Percentiles rank a stretch among this genome's conserved stretches.
phyloP scores from a whole-genome alignment of 2,888 invertebrate genomes.

The Caenorhabditis sulstoni region DNA sequence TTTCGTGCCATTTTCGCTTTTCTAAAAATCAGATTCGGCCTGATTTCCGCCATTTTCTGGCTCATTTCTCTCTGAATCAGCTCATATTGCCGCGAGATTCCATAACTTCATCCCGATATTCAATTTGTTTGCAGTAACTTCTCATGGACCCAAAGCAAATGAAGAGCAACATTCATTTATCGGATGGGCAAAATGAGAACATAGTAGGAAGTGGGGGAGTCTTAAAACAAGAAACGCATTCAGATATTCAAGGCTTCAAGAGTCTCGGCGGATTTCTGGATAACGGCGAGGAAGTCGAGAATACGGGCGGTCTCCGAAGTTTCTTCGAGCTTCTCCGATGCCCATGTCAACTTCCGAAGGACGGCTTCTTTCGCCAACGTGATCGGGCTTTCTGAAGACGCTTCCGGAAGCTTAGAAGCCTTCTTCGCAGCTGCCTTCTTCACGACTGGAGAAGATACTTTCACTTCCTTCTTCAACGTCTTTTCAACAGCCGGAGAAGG shows the following conservation, averaged over 20 bases:
- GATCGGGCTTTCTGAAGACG: neutral
- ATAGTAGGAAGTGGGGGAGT: neutral
- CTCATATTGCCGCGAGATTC: neutral
- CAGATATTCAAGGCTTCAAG: slow-evolving; percentile 34
- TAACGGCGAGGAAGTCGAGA: slow-evolving; percentile 33
- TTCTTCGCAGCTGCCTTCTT: slow-evolving; percentile 8
- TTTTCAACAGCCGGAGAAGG: neutral
- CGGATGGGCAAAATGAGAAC: neutral
- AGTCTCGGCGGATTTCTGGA: slow-evolving; percentile 45
- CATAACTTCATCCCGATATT: too few relatives aligned
- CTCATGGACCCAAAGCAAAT: too few relatives aligned
- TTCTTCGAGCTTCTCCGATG: slow-evolving; percentile 11
- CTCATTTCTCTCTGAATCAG: neutral
- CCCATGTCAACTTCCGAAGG: slow-evolving; percentile 37
- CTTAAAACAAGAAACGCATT: slow-evolving; percentile 10
- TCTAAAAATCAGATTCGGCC: slow-evolving; percentile 62
- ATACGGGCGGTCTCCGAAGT: slow-evolving; percentile 18
- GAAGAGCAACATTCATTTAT: too few relatives aligned
- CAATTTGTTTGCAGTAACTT: too few relatives aligned
- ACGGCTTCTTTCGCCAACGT: slow-evolving; percentile 18
- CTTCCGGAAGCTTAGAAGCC: neutral
- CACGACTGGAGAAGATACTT: neutral
- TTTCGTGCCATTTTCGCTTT: slow-evolving; percentile 65
- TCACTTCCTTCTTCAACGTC: neutral
- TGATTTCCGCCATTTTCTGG: slow-evolving; percentile 22